Conservation (phyloP, 1,140 invertebrate genomes). For the Ceratina calcarata region DNA sequence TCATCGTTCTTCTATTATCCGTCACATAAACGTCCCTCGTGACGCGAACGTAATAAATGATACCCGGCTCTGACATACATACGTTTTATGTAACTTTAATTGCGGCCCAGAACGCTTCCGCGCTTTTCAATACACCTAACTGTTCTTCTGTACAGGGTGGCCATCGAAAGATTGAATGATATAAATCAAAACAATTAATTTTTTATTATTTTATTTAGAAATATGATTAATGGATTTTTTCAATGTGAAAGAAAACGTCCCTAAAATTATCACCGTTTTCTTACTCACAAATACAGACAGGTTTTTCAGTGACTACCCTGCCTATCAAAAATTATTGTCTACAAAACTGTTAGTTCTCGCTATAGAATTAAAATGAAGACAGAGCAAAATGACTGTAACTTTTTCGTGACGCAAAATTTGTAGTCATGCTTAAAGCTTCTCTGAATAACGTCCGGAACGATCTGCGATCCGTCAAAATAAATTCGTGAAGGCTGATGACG, state of each 20-base stretch:
- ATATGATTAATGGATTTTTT: too few species aligned
- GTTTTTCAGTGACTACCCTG: too few species aligned
- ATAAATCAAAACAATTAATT: too few species aligned
- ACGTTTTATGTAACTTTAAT: conserved; percentile 35
- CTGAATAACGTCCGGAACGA: neutral
- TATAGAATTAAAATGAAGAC: too few species aligned
- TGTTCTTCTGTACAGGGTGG: neutral
- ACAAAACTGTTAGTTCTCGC: too few species aligned
- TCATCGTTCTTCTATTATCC: conserved; percentile 43
- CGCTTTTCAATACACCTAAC: neutral
- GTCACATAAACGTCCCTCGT: conserved; percentile 36
- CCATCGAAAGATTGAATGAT: neutral
- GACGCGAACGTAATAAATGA: conserved; percentile 39
- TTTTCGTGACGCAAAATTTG: too few species aligned
- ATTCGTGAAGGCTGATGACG: conserved; percentile 33
- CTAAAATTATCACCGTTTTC: too few species aligned
- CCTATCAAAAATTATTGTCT: too few species aligned
- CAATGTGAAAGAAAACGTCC: too few species aligned
- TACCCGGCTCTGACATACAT: neutral
- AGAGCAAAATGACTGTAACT: too few species aligned
- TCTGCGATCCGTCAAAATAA: conserved; percentile 57
- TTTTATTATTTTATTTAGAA: too few species aligned
- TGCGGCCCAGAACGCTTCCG: neutral
- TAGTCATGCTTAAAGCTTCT: neutral
- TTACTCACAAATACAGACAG: too few species aligned